Conservation (phyloP, 2,888 invertebrate species). For the Lasioglossum zephyrum region DNA sequence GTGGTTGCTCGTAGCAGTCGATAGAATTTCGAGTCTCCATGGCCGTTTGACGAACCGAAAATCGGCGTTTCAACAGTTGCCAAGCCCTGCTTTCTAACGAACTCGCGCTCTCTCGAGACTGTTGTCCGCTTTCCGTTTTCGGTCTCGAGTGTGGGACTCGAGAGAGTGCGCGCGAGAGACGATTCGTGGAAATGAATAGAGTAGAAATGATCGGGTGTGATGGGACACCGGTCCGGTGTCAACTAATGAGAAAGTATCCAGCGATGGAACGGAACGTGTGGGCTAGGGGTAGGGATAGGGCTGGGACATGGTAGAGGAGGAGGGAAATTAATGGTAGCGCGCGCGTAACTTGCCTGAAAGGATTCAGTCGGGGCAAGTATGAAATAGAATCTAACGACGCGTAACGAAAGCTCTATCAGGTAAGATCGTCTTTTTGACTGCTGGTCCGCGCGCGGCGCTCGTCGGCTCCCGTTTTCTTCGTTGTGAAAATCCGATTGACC, state of each 20-base stretch:
- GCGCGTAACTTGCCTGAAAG: slow-evolving; percentile 70
- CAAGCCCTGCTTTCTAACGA: slow-evolving; percentile 16
- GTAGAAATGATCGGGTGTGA: slow-evolving; percentile 37
- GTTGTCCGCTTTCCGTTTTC: not conserved
- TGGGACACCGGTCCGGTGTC: slow-evolving; percentile 16
- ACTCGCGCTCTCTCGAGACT: slow-evolving; percentile 26
- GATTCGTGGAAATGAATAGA: slow-evolving; percentile 24
- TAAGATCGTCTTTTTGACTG: slow-evolving; percentile 36
- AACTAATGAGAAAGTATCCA: slow-evolving; percentile 37
- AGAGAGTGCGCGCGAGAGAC: slow-evolving; percentile 17
- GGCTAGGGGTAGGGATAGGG: not conserved
- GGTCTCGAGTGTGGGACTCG: slow-evolving; percentile 5
- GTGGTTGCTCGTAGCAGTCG: not conserved
- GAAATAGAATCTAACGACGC: slow-evolving; percentile 66
- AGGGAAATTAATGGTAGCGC: slow-evolving; percentile 54
- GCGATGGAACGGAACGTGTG: slow-evolving; percentile 2
- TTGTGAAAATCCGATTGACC: slow-evolving; percentile 24
- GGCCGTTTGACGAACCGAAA: not conserved
- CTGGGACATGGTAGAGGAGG: slow-evolving; percentile 33
- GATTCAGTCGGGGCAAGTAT: slow-evolving; percentile 73
- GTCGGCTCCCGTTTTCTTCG: slow-evolving; percentile 15
- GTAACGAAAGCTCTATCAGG: slow-evolving; percentile 28
- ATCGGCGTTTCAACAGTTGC: not conserved
- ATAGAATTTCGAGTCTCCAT: not conserved
- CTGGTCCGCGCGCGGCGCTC: slow-evolving; percentile 25